Base-by-base conservation (phyloP, 1,140 invertebrate species). In the Ceratosolen fusciceps region DNA sequence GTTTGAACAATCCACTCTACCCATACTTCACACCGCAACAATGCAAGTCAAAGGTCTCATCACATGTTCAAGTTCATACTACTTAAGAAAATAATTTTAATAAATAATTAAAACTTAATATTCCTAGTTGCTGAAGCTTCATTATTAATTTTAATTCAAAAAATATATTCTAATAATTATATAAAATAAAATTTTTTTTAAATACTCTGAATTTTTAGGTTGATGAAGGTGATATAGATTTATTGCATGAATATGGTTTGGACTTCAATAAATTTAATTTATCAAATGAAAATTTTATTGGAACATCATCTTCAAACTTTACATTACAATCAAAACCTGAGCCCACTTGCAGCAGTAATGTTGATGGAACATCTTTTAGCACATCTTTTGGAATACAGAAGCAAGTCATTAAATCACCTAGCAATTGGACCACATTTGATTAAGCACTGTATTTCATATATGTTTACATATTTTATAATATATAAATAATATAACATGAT, bases 1-100 rank as follows among this genome's bases (percentile, higher is more conserved):
- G 89, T 70, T 86, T 93, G n/a, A 91, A 88, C 76, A 93, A 93
- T 83, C 92, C 93, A 0, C 83, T 93, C 3, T 93, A 93, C 82
- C 91, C 92, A 0, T 93, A 93, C 80, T 93, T 92, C 82, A 87
- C 90, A 39, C 91, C 92, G 16, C 84, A 90, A 79, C 39, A 83
- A 62, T 14, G 80, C 71, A 54, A 82, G 19, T 74, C 70, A 5
- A 80, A 82, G 21, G 43, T 54, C 19, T 9, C 68, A 9, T 26
- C 65, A 39, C 7, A 52, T 29, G 75, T 9, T 0, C 79, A 80
- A 49, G 77, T 79, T 8, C 34, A 4, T 67, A 24, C 31, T 21
- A 67, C 7, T 56, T 56, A 56, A 31, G 1, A 29, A 70, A 10
- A 70, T 26, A 70, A 49, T 3, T 47, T 29, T n/a, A n/a, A n/a